Base-by-base conservation (phyloP, 2,797 vertebrate species). In the Danio albolineatus region DNA sequence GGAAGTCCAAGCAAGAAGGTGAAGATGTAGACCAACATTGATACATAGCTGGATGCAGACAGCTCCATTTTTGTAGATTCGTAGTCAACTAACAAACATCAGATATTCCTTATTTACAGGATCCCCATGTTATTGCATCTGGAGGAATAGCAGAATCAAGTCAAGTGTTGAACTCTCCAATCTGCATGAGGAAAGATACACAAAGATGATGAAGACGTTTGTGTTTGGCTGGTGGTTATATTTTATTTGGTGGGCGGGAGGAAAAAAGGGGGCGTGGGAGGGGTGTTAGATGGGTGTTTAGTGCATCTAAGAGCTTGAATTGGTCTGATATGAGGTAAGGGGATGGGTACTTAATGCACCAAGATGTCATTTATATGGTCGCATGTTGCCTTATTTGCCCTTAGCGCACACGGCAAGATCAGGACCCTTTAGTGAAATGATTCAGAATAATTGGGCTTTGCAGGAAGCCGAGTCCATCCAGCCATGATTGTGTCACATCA, bases 1-100 rank as follows among this genome's bases (percentile, higher is more conserved):
- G 95, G 96, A 14, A 97, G 92, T 65, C 96, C 96, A 61, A 97
- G 86, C 1, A 92, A 70, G 16, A 96, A 95, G 78, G 96, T 96
- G 17, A 93, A 89, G 74, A 72, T 85, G 51, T 95, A 95, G 83
- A 96, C 77, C 0, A 69, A 61, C 5, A 96, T 81, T 0, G 89
- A 90, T 2, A 93, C 6, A 1, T 7, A 89, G 41, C 91, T 88
- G 46, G 56, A 43, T 4, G 17, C 56, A 0, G 77, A 9, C 7
- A 41, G 10, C 13, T n/a, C 53, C 4, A 59, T 36, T 16, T n/a
- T 43, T 49, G 60, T 54, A 4, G 49, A 65, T 43, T 44, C 4
- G 38, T 10, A 17, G 53, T 75, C 2, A 51, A 6, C 39, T 6
- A 6, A 21, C 10, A 17, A 48, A 48, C 17, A 4, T 10, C 71